phyloP scores from a whole-genome alignment of 2,113 vertebrate genomes.

The Otus sunia region DNA sequence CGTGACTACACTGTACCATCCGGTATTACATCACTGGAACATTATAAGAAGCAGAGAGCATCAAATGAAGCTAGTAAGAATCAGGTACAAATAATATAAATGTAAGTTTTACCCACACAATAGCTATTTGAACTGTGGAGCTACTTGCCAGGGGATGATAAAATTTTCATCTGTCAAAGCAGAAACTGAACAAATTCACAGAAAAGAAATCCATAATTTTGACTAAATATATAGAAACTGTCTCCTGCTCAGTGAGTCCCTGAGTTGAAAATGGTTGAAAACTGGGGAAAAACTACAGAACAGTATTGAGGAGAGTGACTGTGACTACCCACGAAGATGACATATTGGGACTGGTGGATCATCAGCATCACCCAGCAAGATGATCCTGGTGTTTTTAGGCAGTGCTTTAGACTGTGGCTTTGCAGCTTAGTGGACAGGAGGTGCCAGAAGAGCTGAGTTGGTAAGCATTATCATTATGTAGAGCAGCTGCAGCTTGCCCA shows the following conservation, averaged over 20 bases:
- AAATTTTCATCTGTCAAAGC: neutral
- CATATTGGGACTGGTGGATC: neutral
- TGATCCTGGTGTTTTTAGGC: neutral
- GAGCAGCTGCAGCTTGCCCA: neutral
- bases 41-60: neutral
- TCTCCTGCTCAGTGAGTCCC: neutral
- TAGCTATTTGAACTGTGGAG: neutral
- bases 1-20: neutral
- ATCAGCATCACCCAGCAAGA: neutral
- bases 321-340: neutral
- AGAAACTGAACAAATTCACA: neutral
- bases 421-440: neutral
- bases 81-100: neutral
- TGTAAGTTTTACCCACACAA: neutral
- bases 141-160: neutral
- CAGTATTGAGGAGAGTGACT: neutral
- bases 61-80: neutral
- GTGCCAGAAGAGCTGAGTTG: neutral
- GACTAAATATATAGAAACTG: neutral
- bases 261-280: neutral
- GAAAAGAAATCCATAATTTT: neutral
- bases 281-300: neutral
- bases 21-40: neutral
- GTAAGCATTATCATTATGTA: neutral
- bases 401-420: neutral